A percentile compares a stretch with the other conserved stretches of the same genome.
Conservation (phyloP, 2,113 vertebrate genomes). For the Trinectes maculatus region DNA sequence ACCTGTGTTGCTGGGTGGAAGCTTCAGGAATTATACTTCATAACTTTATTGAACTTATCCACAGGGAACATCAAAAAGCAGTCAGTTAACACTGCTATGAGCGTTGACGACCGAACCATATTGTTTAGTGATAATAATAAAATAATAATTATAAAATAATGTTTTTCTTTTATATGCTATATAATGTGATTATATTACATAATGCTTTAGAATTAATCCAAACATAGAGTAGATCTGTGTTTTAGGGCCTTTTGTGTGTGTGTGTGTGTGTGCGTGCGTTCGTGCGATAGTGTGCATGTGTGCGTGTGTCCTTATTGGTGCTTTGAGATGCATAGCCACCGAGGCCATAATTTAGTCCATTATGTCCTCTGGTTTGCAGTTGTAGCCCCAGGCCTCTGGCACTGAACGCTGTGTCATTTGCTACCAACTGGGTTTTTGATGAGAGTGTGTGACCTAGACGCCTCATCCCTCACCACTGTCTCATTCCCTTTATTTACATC, state of each 20-base stretch:
- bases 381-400: constrained; percentile 85
- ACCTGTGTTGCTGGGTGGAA: not conserved
- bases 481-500: constrained; percentile 99
- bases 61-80: not conserved
- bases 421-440: constrained; percentile 90
- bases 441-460: constrained; percentile 88
- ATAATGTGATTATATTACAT: constrained; percentile 53
- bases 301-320: constrained; percentile 74
- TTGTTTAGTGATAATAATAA: constrained; percentile 24
- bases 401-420: constrained; percentile 83
- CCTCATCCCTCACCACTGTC: constrained; percentile 94
- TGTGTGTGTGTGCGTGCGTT: constrained; percentile 10
- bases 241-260: constrained; percentile 11
- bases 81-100: constrained; percentile 24
- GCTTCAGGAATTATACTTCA: constrained; percentile 4
- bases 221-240: constrained; percentile 26
- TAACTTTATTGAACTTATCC: not conserved
- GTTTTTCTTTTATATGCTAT: constrained; percentile 22
- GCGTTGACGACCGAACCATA: constrained; percentile 27
- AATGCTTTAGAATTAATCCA: constrained; percentile 40
- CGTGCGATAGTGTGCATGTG: constrained; percentile 31
- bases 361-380: constrained; percentile 80
- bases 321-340: constrained; percentile 74
- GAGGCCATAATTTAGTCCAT: constrained; percentile 85
- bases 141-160: not conserved